Evolutionary conservation across 1,140 invertebrate species (phyloP), one percentile per base, ranked within the genome.

Genomic region (Heterodera schachtii): DNA sequence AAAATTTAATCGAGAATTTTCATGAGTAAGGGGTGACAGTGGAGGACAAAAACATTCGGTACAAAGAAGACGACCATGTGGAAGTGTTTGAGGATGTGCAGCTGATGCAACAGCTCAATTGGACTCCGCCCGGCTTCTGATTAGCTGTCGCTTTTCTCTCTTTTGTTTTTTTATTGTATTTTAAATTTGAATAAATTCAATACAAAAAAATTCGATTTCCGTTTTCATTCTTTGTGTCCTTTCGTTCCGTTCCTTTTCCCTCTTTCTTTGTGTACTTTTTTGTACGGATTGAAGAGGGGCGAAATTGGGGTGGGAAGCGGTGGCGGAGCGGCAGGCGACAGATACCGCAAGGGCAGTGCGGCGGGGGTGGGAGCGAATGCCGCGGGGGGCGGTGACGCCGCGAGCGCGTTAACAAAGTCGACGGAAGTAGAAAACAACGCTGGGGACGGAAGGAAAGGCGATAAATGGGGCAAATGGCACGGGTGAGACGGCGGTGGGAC

Each of bases 61-160:
- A 89, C 81, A 84, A 90, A 64, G 80, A 79, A 49, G 88, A 86
- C 75, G 88, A 89, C 69, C 66, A 57, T 2, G 81, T 89, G 16
- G 88, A 90, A 73, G 86, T 83, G 13, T 86, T 82, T 49, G 85
- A 90, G 57, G 74, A 84, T 57, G 73, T 84, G 16, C 71, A 76
- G 21, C 69, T 85, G 3, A 69, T 60, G n/a, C 85, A 87, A 79
- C 52, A 67, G 43, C 82, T 89, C 49, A 81, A 84, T 60, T 89
- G 88, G 88, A 64, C 80, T 64, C 88, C 88, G 41, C 84, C 86
- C 46, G 88, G 88, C 70, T 89, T 89, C 67, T 89, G 80, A 81
- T n/a, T 19, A 3, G 19, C 69, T 21, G 31, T n/a, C 60, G n/a
- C n/a, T 2, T 82, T 81, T 80, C 1, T 0, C 1, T 71, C 11